Base-by-base conservation (phyloP, 2,797 vertebrate species). In the Erethizon dorsatum region DNA sequence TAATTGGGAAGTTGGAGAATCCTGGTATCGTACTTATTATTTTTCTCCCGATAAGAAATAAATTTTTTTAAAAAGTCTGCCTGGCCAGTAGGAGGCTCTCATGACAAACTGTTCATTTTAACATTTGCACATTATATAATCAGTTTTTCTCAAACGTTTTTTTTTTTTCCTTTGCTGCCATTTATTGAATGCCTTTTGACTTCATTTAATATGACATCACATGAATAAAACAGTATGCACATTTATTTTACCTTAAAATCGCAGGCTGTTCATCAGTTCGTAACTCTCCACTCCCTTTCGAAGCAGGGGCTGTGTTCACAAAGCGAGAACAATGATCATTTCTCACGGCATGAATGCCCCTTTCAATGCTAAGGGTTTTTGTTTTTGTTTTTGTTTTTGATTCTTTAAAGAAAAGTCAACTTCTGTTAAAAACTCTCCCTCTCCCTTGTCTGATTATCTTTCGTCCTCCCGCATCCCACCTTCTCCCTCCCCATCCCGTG, bases 391-490 rank as follows among this genome's bases (percentile, higher is more conserved):
- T 57, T 84, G 78, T 45, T 95, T 98, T 73, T 84, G 71, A 80
- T 67, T 75, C 56, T 52, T 73, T 24, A 1, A 95, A 98, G 79
- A 96, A 94, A 98, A 98, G 82, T 96, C 82, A 97, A 97, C 97
- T 80, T 96, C 90, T 92, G 96, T 98, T 98, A 97, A 98, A 98
- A 98, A 87, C 67, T 98, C 83, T 98, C 97, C 98, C 91, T 98
- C 91, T 98, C 95, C 98, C 97, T 98, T 98, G 93, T 98, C 98
- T 98, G 98, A 98, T 97, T 95, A 97, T 96, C 97, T 98, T 97
- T 96, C 98, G 97, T 96, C 87, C 97, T 97, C 97, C 98, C 84
- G 15, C 96, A 26, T 95, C 97, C 98, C 97, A 88, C 95, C 95
- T 95, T 88, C 90, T 87, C 97, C 97, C 96, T 93, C 95, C 97